Evolutionary conservation across 2,113 vertebrate genomes (phyloP).

Genomic region (Ascaphus truei): DNA sequence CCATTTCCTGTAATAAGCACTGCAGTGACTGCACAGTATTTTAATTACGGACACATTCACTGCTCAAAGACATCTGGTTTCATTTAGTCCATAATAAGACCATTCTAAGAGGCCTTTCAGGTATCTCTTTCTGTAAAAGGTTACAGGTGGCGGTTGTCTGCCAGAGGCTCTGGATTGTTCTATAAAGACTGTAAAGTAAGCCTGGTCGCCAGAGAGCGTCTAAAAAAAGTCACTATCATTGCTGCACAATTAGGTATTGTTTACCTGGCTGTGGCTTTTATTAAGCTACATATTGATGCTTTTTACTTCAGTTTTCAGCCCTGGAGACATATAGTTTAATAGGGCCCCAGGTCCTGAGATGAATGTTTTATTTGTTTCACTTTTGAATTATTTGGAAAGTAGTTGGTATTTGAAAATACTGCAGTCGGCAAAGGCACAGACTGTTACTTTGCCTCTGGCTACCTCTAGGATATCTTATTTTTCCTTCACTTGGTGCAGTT

Average conservation of each 20-base stretch:
- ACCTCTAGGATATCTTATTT: no score
- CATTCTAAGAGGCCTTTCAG: conserved; percentile 11
- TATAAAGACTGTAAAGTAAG: neutral
- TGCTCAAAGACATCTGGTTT: conserved; percentile 8
- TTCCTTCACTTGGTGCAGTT: no score
- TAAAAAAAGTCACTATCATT: neutral
- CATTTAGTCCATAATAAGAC: conserved; percentile 11
- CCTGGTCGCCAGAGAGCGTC: neutral
- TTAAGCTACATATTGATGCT: neutral
- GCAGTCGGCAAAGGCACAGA: no score
- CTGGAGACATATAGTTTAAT: neutral
- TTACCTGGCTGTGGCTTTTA: neutral
- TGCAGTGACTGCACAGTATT: neutral
- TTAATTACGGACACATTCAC: conserved; percentile 5
- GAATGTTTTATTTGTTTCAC: conserved; percentile 2
- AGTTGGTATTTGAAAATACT: no score
- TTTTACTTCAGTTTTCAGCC: neutral
- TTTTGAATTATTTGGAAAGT: neutral
- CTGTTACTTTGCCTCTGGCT: no score
- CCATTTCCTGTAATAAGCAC: neutral
- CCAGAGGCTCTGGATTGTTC: neutral
- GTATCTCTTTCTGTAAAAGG: conserved; percentile 15
- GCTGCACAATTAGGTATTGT: conserved; percentile 7
- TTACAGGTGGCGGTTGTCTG: neutral
- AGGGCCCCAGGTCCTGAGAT: neutral